Conservation (phyloP, 2,888 invertebrate species). For the Noctua pronuba region DNA sequence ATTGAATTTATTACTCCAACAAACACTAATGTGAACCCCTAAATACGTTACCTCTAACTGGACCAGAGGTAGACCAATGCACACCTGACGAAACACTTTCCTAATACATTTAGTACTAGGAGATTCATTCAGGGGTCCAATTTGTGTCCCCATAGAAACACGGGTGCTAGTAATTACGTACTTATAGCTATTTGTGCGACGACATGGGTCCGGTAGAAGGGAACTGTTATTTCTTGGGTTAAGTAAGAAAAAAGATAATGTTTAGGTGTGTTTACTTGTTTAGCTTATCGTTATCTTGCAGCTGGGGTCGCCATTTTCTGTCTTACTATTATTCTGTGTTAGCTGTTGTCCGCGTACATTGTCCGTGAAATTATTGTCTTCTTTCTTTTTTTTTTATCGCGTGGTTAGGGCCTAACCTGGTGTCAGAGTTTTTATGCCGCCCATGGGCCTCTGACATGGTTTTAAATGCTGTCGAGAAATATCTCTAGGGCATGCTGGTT, state of each 20-base stretch:
- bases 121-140: not conserved
- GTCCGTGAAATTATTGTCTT: too few species aligned
- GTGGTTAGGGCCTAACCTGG: too few species aligned
- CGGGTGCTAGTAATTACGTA: conserved; percentile 16
- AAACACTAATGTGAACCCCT: not conserved
- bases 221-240: conserved; percentile 13
- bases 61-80: not conserved
- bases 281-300: not conserved
- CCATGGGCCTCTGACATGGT: too few species aligned
- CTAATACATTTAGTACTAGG: conserved; percentile 2
- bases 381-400: too few species aligned
- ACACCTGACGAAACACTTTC: not conserved
- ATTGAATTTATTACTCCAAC: not conserved
- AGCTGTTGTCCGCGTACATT: too few species aligned
- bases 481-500: too few species aligned
- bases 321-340: too few species aligned
- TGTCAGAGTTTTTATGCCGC: too few species aligned
- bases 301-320: not conserved
- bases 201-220: conserved; percentile 9
- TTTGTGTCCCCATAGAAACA: conserved; percentile 5
- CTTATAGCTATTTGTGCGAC: conserved; percentile 10
- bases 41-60: not conserved
- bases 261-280: conserved; percentile 1
- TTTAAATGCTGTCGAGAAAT: too few species aligned
- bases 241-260: conserved; percentile 6